Evolutionary conservation across 2,113 vertebrate genomes (phyloP).

Genomic region (Hyaena hyaena): DNA sequence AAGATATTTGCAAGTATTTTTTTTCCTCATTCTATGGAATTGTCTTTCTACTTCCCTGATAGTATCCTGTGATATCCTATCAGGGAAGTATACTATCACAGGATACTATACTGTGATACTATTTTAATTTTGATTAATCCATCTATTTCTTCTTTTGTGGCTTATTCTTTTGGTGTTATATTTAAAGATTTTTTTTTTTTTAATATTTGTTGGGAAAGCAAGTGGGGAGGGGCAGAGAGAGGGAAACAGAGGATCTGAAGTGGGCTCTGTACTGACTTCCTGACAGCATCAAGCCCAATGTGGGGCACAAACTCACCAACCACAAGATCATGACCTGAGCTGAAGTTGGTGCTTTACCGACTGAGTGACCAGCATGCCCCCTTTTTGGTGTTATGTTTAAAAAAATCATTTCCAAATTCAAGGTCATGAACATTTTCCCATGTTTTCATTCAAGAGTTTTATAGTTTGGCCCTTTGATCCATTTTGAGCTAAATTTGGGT

Average conservation of each 20-base stretch:
- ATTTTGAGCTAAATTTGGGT: conserved; percentile 14
- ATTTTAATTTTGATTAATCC: not conserved
- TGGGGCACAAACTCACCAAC: too few species aligned
- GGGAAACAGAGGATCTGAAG: too few species aligned
- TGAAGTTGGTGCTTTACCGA: too few species aligned
- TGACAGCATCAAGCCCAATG: too few species aligned
- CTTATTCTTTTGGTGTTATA: not conserved
- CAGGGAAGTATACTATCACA: too few species aligned
- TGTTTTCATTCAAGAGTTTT: not conserved
- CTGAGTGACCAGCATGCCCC: too few species aligned
- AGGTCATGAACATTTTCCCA: not conserved
- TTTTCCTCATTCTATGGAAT: not conserved
- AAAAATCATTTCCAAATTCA: not conserved
- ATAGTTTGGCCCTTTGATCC: not conserved
- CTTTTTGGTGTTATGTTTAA: not conserved
- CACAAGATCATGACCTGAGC: too few species aligned
- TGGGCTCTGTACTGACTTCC: too few species aligned
- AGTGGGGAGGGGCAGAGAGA: too few species aligned
- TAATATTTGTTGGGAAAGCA: too few species aligned
- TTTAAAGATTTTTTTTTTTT: not conserved
- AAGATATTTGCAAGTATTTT: not conserved
- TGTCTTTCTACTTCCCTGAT: not conserved
- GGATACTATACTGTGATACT: too few species aligned
- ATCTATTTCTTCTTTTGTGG: not conserved
- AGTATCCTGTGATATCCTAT: not conserved